Percentiles rank a stretch among this genome's conserved stretches.
Evolutionary conservation across 2,113 vertebrate genomes (phyloP).

Genomic region (Scortum barcoo): DNA sequence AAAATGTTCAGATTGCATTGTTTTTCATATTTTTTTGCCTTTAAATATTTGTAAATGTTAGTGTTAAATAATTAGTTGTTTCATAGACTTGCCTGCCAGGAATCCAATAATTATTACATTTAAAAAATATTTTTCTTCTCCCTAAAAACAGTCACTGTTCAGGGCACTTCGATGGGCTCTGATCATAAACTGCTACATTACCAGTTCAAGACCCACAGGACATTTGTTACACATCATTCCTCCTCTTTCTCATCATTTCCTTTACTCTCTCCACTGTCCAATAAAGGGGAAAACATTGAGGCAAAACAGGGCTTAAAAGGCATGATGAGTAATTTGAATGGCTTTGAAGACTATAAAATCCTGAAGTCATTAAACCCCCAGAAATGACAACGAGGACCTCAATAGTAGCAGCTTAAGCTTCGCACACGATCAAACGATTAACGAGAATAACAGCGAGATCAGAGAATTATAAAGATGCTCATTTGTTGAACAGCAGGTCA

Average conservation of each 20-base stretch:
- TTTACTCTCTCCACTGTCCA: background rate
- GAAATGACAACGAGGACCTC: background rate
- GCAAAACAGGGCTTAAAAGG: too few relatives aligned
- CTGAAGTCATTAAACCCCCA: background rate
- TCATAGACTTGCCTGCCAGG: too few relatives aligned
- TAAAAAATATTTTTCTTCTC: background rate
- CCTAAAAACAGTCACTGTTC: background rate
- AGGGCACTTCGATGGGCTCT: background rate
- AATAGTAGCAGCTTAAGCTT: background rate
- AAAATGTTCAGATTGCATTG: too few relatives aligned
- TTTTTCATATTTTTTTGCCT: too few relatives aligned
- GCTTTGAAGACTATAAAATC: background rate
- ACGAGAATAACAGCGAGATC: background rate
- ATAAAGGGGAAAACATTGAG: too few relatives aligned
- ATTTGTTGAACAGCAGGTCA: background rate
- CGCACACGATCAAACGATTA: background rate
- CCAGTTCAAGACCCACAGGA: background rate
- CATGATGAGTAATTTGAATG: background rate
- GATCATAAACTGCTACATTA: background rate
- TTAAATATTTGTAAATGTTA: too few relatives aligned
- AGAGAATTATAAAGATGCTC: background rate
- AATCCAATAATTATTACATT: too few relatives aligned
- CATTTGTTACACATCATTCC: background rate
- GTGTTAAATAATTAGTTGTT: too few relatives aligned
- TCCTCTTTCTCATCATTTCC: background rate